Evolutionary conservation across 35 echinoderm and acorn worm genomes (phyloP).

Genomic region (Apostichopus californicus): DNA sequence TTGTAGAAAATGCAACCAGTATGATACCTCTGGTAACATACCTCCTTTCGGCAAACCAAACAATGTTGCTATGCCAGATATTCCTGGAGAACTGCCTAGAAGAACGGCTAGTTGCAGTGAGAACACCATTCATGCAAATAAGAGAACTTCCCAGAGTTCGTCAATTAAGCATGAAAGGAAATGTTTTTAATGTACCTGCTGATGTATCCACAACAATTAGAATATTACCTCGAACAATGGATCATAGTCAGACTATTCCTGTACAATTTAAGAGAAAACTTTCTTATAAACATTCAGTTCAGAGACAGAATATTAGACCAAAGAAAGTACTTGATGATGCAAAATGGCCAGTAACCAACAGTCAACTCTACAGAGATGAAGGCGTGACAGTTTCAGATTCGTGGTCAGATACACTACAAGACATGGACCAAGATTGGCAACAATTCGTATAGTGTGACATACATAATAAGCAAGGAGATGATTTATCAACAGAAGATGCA

Average conservation of each 20-base stretch:
- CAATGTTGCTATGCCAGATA: constrained; percentile 24
- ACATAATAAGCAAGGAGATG: neutral
- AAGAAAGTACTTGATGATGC: constrained; percentile 52
- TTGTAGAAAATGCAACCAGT: constrained; percentile 42
- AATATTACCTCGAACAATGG: constrained; percentile 42
- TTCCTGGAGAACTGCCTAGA: constrained; percentile 54
- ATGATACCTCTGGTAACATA: constrained; percentile 2
- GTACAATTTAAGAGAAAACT: constrained; percentile 59
- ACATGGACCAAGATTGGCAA: constrained; percentile 20
- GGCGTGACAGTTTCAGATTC: constrained; percentile 16
- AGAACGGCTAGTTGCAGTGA: constrained; percentile 55
- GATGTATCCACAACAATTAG: constrained; percentile 53
- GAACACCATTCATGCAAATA: constrained; percentile 68
- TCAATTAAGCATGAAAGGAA: constrained; percentile 48
- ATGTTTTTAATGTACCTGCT: constrained; percentile 57
- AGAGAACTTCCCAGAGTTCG: constrained; percentile 60
- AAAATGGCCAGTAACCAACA: constrained; percentile 48
- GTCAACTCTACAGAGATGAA: constrained; percentile 59
- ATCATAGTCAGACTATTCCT: constrained; percentile 48
- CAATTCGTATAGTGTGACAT: constrained; percentile 15
- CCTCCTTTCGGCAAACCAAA: neutral
- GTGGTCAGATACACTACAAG: constrained; percentile 16
- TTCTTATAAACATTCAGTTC: neutral
- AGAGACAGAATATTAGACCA: constrained; percentile 54
- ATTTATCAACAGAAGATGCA: neutral